phyloP scores from a whole-genome alignment of 1,140 invertebrate species.

The Whitmania pigra region DNA sequence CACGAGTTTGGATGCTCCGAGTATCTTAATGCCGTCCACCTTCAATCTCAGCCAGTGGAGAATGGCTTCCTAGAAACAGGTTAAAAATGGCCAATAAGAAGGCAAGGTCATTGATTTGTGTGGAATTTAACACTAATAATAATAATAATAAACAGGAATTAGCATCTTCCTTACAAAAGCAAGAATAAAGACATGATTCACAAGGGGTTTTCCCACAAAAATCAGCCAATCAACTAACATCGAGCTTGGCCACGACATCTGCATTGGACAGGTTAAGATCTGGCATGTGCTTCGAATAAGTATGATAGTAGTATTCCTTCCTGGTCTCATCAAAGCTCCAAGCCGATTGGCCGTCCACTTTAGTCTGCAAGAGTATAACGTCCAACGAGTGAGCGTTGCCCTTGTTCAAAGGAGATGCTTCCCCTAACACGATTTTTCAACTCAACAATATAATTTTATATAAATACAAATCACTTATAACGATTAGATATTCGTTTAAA shows the following conservation, averaged over 20 bases:
- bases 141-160: too few relatives aligned
- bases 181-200: too few relatives aligned
- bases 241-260: slow-evolving; percentile 52
- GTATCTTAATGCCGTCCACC: slow-evolving; percentile 62
- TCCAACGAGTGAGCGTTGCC: not conserved
- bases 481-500: too few relatives aligned
- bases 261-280: slow-evolving; percentile 60
- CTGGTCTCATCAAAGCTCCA: slow-evolving; percentile 57
- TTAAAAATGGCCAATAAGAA: too few relatives aligned
- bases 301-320: slow-evolving; percentile 62
- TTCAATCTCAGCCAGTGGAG: slow-evolving; percentile 62
- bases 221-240: slow-evolving; percentile 39
- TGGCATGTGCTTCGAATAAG: slow-evolving; percentile 57
- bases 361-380: slow-evolving; percentile 42
- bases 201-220: too few relatives aligned
- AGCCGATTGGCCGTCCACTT: slow-evolving; percentile 54
- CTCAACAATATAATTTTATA: too few relatives aligned
- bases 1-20: slow-evolving; percentile 28
- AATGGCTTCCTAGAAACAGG: slow-evolving; percentile 47
- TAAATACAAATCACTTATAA: too few relatives aligned
- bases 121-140: too few relatives aligned
- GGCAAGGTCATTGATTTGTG: too few relatives aligned
- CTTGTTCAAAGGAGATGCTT: too few relatives aligned
- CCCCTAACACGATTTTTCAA: too few relatives aligned
- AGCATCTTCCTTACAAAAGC: too few relatives aligned